Base-by-base conservation (phyloP, 2,888 invertebrate species). In the Calameuta filiformis region DNA sequence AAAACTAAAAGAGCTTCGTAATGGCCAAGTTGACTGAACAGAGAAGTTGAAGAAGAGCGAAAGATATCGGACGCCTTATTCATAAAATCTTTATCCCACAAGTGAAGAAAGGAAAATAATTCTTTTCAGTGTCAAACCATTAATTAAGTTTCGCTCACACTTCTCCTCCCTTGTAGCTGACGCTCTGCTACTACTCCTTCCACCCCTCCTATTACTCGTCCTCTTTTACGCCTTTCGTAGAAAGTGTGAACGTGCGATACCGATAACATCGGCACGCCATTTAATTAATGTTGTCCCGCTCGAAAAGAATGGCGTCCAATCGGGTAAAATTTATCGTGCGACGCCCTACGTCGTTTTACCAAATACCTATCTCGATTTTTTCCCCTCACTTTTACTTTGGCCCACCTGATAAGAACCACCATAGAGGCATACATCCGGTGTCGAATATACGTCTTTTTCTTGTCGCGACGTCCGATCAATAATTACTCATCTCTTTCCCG, bases 201-300 rank as follows among this genome's bases (percentile, higher is more conserved):
- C 6, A 15, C 23, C 9, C 56, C 56, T 6, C 35, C 15, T 40
- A 15, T 23, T 40, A 15, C 40, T 40, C 40, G 15, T 40, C 40
- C 40, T 56, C 4, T 56, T 56, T 56, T 56, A 56, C 56, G 56
- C 56, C 78, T 81, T 80, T 83, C 83, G 81, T 73, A 75, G 79
- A 78, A 79, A 84, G 83, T 82, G 83, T 81, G 83, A 81, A 81
- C 83, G 79, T 76, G 79, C 73, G 76, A 77, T 76, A 76, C 73
- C 81, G 86, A 85, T 85, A 85, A 81, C 85, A 83, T 82, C 83
- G 79, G 73, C 77, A 77, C 81, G 82, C 82, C 79, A 79, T 86
- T 86, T 86, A 86, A 86, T 86, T 86, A 86, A 85, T 82, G 84
- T 84, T 83, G 78, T 81, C 81, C 73, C 76, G 75, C 73, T 77